Percentiles rank a stretch among this genome's conserved stretches.
These are phyloP conservation scores for Protaetia brevitarsis DNA, from an alignment of 1,140 invertebrate species.

Conservation along the genomic window DNA sequence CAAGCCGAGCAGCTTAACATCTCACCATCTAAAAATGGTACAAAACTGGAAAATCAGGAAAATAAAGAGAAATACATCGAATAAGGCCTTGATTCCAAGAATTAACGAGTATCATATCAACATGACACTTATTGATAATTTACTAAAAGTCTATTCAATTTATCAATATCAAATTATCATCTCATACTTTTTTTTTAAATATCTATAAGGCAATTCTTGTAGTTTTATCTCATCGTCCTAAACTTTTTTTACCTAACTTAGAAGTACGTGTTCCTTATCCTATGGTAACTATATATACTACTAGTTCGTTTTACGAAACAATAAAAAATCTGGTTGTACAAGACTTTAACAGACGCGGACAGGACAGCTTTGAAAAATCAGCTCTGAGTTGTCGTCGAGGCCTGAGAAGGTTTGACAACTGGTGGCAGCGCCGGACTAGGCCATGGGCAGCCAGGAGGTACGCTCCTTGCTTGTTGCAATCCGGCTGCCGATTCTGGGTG, in stretches of 20 bases:
- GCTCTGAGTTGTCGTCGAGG: constrained; percentile 43
- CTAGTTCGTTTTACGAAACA: constrained; percentile 9
- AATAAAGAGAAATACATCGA: too few species aligned
- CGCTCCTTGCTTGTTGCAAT: constrained; percentile 49
- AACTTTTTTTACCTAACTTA: background rate
- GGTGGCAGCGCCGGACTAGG: constrained; percentile 43
- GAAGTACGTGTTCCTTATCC: constrained; percentile 3
- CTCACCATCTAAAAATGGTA: background rate
- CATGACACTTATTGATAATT: too few species aligned
- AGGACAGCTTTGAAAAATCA: constrained; percentile 27
- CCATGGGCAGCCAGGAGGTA: constrained; percentile 46
- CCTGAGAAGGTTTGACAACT: constrained; percentile 48
- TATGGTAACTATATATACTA: background rate
- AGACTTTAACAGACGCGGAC: constrained; percentile 6
- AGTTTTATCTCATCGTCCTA: background rate
- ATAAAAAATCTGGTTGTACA: constrained; percentile 21
- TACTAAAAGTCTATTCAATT: background rate
- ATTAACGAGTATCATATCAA: background rate
- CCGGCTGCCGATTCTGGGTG: constrained; percentile 77
- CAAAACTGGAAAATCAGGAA: background rate
- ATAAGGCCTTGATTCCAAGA: constrained; percentile 14
- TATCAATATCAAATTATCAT: too few species aligned
- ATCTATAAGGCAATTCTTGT: constrained; percentile 23
- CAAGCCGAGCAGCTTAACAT: background rate
- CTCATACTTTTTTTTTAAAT: background rate